These are phyloP conservation scores for Drosophila aff. DNA, from an alignment of 1,140 invertebrate species.

Conservation along the genomic window DNA sequence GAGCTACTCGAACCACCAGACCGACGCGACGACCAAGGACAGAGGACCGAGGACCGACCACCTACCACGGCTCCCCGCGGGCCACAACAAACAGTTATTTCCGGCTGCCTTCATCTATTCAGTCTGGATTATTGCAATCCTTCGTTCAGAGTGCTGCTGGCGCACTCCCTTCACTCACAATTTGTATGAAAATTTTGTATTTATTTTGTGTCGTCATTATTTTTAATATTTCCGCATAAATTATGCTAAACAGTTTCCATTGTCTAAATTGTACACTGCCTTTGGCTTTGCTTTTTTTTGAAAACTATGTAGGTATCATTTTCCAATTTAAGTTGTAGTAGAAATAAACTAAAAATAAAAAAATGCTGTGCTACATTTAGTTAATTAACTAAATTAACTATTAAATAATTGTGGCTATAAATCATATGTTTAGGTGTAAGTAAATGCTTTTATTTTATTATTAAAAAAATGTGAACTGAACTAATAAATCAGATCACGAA, in stretches of 20 bases:
- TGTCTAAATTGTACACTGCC: slow-evolving; percentile 3
- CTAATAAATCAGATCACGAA: slow-evolving; percentile 5
- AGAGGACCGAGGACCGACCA: background rate
- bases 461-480: background rate
- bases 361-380: too few species aligned
- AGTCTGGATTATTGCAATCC: slow-evolving; percentile 27
- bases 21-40: background rate
- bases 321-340: too few species aligned
- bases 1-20: slow-evolving; percentile 5
- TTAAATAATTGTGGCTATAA: background rate
- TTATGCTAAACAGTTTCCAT: too few species aligned
- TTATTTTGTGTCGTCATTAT: slow-evolving; percentile 44
- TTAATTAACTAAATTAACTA: background rate
- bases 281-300: background rate
- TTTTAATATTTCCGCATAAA: slow-evolving; percentile 50
- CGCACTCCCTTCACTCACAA: slow-evolving; percentile 7
- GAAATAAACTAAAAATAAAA: too few species aligned
- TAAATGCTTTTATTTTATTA: background rate
- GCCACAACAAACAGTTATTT: slow-evolving; percentile 28
- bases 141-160: slow-evolving; percentile 2
- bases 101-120: slow-evolving; percentile 35
- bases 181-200: slow-evolving; percentile 31
- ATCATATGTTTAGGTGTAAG: background rate
- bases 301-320: too few species aligned
- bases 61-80: slow-evolving; percentile 7